Evolutionary conservation across 2,888 invertebrate species (phyloP), one percentile per base, ranked within the genome.

Genomic region (Argynnis bischoffii): DNA sequence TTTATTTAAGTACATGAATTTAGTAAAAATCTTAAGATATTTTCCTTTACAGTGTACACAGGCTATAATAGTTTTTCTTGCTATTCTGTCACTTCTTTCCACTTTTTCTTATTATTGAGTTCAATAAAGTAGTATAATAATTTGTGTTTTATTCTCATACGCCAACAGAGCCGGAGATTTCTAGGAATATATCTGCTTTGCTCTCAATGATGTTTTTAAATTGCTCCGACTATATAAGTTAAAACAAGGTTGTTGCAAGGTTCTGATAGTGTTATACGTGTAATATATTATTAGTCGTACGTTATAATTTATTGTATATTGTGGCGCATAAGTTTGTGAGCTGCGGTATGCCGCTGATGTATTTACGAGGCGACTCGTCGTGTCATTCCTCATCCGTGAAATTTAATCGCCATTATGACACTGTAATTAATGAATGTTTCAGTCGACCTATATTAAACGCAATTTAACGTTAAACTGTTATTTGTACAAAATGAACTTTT

Each of bases 351-450:
- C 86, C 82, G 66, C 83, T 88, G 87, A 88, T 83, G 81, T 86
- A 88, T 88, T 88, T 88, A 88, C 85, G 87, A 85, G 76, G 71
- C 74, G 77, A 76, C 76, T 72, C 78, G 81, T 83, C 83, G 80
- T 79, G 79, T 78, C 79, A 79, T 78, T 71, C 69, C 79, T 81
- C 84, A 80, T 79, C 83, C 85, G 80, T 81, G 81, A 82, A 86
- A 87, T 88, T 86, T 85, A 84, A 86, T 87, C 82, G 79, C 80
- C 78, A 84, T 85, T 85, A 85, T 86, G 81, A 85, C 80, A 78
- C 81, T 72, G 80, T 82, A 85, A 85, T 85, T 84, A 85, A 86
- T 83, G 81, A 81, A 77, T 78, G 77, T 81, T 81, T 76, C 77
- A 74, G 73, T 73, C 75, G 75, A 77, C 77, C 77, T 75, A 76